These are phyloP conservation scores for Pseudanteris insignis DNA, from an alignment of 2,888 invertebrate species.

Conservation along the genomic window DNA sequence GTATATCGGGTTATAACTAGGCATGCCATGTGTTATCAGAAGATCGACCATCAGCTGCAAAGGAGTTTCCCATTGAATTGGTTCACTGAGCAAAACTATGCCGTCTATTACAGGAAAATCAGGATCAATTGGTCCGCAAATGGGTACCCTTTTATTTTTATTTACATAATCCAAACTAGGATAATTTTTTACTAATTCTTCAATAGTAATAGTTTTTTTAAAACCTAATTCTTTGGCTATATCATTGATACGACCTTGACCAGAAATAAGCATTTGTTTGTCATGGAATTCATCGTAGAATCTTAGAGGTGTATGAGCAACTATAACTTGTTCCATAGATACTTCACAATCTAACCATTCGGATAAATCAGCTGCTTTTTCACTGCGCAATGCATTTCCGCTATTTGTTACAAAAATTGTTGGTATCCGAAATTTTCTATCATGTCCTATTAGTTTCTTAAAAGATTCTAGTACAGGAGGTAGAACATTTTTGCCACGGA, in stretches of 20 bases:
- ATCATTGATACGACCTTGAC: conserved; percentile 69
- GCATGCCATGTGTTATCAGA: conserved; percentile 71
- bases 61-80: conserved; percentile 74
- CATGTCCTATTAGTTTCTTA: conserved; percentile 67
- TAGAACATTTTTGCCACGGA: conserved; percentile 70
- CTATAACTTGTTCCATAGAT: conserved; percentile 71
- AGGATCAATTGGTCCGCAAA: conserved; percentile 67
- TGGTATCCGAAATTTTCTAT: conserved; percentile 71
- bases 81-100: conserved; percentile 74
- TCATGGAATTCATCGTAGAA: conserved; percentile 72
- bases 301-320: conserved; percentile 74
- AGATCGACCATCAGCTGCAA: conserved; percentile 73
- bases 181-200: conserved; percentile 69
- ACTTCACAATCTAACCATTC: conserved; percentile 71
- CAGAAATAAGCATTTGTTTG: conserved; percentile 72
- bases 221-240: conserved; percentile 73
- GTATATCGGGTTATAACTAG: conserved; percentile 59
- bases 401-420: conserved; percentile 75
- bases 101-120: conserved; percentile 71
- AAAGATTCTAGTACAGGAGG: conserved; percentile 72
- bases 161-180: conserved; percentile 72
- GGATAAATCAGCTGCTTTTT: conserved; percentile 71
- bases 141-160: conserved; percentile 56
- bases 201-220: conserved; percentile 70
- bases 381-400: conserved; percentile 70